phyloP scores from a whole-genome alignment of 2,888 invertebrate genomes.

The Drosophila percnosoma region DNA sequence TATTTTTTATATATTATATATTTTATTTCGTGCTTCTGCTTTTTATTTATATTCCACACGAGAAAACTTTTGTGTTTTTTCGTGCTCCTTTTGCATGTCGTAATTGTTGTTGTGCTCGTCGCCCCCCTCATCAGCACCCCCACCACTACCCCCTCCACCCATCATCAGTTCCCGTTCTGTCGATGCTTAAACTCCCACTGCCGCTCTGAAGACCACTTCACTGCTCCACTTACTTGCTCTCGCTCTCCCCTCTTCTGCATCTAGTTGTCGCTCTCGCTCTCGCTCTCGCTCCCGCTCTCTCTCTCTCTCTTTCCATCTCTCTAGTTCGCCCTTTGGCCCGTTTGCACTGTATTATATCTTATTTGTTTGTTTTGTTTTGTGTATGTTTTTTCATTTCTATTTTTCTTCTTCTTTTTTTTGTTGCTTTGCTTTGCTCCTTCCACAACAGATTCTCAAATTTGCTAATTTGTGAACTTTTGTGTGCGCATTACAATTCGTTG shows the following conservation, averaged over 20 bases:
- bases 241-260: background rate
- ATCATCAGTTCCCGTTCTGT: background rate
- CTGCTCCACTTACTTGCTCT: conserved; percentile 10
- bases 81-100: conserved; percentile 49
- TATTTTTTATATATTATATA: conserved; percentile 10
- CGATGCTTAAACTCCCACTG: background rate
- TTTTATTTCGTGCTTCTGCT: conserved; percentile 13
- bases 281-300: conserved; percentile 17
- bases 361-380: conserved; percentile 50
- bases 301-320: conserved; percentile 14
- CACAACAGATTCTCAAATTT: conserved; percentile 77
- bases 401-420: conserved; percentile 5
- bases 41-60: conserved; percentile 52
- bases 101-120: conserved; percentile 25
- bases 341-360: conserved; percentile 52
- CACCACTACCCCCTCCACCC: background rate
- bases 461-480: conserved; percentile 81
- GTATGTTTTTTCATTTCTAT: conserved; percentile 16
- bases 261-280: conserved; percentile 11
- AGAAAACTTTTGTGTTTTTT: conserved; percentile 64
- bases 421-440: conserved; percentile 19
- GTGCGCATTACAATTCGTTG: conserved; percentile 70
- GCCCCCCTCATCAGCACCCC: background rate
- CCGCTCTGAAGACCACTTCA: conserved; percentile 17
- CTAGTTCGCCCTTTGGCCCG: conserved; percentile 20